Evolutionary conservation across 2,888 invertebrate genomes (phyloP), one percentile per base, ranked within the genome.

Genomic region (Microctonus hyperodae): DNA sequence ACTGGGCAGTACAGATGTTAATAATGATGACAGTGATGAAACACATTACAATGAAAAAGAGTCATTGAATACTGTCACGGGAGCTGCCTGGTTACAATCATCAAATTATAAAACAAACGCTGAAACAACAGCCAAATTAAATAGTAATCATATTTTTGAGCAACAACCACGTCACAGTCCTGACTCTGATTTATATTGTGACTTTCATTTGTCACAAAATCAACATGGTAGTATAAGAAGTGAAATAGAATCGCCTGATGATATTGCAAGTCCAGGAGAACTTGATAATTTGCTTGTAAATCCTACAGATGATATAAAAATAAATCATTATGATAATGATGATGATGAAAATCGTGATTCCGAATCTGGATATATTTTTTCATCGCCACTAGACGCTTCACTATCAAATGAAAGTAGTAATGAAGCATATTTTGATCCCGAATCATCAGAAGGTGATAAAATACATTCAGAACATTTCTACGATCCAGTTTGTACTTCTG

Each of bases 211-310:
- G 1, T 76, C 75, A 0, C 62, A 70, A 53, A 76, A 76, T 1
- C 22, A 44, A 7, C 72, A 69, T 10, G 89, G 89, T 65, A 55
- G 44, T 3, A 22, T n/a, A 13, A 57, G 11, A 11, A 51, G 44
- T 25, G 66, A 55, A 13, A 90, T 92, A 0, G 89, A 88, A 59
- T 92, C 92, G 74, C 92, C 92, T 0, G 88, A 88, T 58, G 91
- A 91, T 71, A 87, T 87, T 62, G 76, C 77, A 4, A 74, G 77
- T 1, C 81, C 81, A 40, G 85, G 85, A 11, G 89, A 89, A 80
- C 85, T 87, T 67, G 76, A 79, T 1, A 80, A 77, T 40, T 71
- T 85, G 0, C 76, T 84, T n/a, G 84, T 84, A n/a, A 83, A 83
- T 62, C 69, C 74, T 0, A 59, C 16, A 57, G 74, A 76, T 31